phyloP scores from a whole-genome alignment of 2,797 vertebrate species.

The Buceros bicornis region DNA sequence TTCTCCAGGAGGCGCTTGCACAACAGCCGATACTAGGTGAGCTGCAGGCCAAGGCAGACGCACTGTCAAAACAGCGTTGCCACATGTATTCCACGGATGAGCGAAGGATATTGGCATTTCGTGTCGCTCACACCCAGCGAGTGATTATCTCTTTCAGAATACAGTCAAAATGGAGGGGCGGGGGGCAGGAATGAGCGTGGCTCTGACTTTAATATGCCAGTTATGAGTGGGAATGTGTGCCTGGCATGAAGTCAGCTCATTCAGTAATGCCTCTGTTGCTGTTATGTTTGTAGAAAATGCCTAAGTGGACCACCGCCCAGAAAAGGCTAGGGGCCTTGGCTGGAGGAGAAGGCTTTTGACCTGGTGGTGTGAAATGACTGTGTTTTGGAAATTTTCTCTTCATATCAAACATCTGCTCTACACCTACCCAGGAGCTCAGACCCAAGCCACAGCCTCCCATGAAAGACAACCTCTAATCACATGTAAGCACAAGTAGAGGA shows the following conservation, averaged over 20 bases:
- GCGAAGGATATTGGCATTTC: background rate
- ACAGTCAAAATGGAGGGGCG: background rate
- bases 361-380: background rate
- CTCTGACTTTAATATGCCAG: background rate
- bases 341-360: background rate
- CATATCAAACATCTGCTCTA: background rate
- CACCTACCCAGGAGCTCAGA: background rate
- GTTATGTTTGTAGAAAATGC: background rate
- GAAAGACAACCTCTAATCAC: background rate
- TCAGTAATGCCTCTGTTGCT: background rate
- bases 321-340: background rate
- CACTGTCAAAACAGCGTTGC: background rate
- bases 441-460: background rate
- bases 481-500: background rate
- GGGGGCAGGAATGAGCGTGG: background rate
- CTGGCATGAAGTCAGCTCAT: background rate
- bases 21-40: conserved; percentile 15
- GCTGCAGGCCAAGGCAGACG: background rate
- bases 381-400: background rate
- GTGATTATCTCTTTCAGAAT: background rate
- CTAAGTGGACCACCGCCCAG: background rate
- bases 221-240: background rate
- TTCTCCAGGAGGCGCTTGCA: conserved; percentile 16
- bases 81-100: background rate
- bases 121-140: background rate